phyloP scores from a whole-genome alignment of 2,888 invertebrate species.

The Tridacna crocea region DNA sequence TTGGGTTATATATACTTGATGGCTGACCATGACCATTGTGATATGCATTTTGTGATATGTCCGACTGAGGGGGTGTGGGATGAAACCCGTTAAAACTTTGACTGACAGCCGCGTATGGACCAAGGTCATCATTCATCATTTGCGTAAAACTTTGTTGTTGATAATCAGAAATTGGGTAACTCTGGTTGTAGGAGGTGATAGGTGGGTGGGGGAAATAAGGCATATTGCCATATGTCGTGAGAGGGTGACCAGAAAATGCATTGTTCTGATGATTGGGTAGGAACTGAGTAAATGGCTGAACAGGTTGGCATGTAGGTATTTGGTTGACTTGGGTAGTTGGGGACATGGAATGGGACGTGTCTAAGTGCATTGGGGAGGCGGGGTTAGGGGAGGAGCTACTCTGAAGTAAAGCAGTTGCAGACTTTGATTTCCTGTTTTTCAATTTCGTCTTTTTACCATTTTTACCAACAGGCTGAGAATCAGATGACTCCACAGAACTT shows the following conservation, averaged over 20 bases:
- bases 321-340: background rate
- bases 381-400: constrained; percentile 10
- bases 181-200: background rate
- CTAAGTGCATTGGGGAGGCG: background rate
- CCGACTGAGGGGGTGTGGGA: background rate
- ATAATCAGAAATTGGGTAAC: background rate
- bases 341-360: background rate
- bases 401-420: constrained; percentile 23
- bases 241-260: constrained; percentile 1
- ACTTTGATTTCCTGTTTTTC: constrained; percentile 50
- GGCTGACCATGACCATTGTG: background rate
- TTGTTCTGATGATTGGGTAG: constrained; percentile 8
- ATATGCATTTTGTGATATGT: background rate
- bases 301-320: constrained; percentile 13
- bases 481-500: background rate
- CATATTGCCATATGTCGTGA: constrained; percentile 24
- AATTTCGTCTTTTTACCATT: constrained; percentile 31
- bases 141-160: constrained; percentile 39
- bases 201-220: constrained; percentile 31
- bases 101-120: constrained; percentile 14
- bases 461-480: constrained; percentile 37
- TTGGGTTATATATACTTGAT: constrained; percentile 3
- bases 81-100: constrained; percentile 16
- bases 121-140: constrained; percentile 28
- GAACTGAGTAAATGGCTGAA: constrained; percentile 18